Percentiles rank a stretch among this genome's conserved stretches.
Conservation (phyloP, 2,888 invertebrate species). For the Drosophila nr. perissopoda region DNA sequence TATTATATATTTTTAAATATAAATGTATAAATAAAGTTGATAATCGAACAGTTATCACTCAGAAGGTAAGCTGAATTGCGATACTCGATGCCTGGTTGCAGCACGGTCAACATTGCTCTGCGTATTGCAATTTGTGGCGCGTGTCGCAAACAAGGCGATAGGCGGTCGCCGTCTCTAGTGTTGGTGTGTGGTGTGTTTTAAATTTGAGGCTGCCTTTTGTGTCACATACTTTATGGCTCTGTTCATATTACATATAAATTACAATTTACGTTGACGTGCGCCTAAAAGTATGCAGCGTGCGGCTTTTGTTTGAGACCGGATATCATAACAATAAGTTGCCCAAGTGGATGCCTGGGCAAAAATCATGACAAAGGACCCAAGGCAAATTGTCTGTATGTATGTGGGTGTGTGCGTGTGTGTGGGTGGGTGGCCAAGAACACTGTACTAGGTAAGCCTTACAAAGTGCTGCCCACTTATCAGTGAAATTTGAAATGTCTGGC, state of each 20-base stretch:
- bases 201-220: conserved; percentile 58
- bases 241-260: conserved; percentile 80
- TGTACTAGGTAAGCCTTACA: conserved; percentile 41
- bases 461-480: conserved; percentile 39
- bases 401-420: not conserved
- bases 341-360: conserved; percentile 61
- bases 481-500: conserved; percentile 38
- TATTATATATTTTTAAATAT: too few species aligned
- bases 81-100: not conserved
- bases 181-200: conserved; percentile 42
- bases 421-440: conserved; percentile 1
- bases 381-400: conserved; percentile 28
- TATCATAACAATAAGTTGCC: conserved; percentile 78
- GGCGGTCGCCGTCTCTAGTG: conserved; percentile 19
- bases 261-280: conserved; percentile 78
- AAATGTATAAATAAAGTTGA: not conserved
- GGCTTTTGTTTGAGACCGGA: conserved; percentile 76
- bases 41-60: not conserved
- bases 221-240: conserved; percentile 68
- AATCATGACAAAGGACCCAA: conserved; percentile 47
- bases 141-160: not conserved
- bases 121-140: conserved; percentile 2
- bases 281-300: conserved; percentile 70
- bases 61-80: not conserved
- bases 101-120: not conserved